Evolutionary conservation across 2,888 invertebrate genomes (phyloP), one percentile per base, ranked within the genome.

Genomic region (Urechis unicinctus): DNA sequence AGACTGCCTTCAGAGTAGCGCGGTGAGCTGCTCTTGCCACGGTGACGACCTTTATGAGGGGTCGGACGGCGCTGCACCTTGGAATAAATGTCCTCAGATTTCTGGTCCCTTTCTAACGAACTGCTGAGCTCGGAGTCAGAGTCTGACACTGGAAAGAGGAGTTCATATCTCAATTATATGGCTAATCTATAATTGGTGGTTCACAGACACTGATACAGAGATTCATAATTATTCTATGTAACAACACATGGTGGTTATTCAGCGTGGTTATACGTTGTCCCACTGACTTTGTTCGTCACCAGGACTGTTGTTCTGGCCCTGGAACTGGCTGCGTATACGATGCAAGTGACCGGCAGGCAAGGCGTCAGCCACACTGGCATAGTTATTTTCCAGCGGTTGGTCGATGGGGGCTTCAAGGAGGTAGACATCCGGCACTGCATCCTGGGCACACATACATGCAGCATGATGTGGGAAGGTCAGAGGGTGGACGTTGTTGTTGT

Each of bases 111-210:
- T 67, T 86, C 86, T 64, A 84, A 78, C 61, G 88, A 88, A 36
- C 36, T 36, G 66, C 88, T 89, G 74, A 87, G 88, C 64, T 92
- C 92, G 66, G 90, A 91, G 78, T 93, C 92, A 4, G 92, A 91
- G 78, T 93, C 92, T 89, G 89, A 78, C 88, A 49, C 59, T 55
- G 64, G 60, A 46, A 9, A 54, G 22, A 50, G 2, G 6, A 24
- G 9, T 9, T 22, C 22, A 50, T 48, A 45, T 42, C n/a, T n/a
- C n/a, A n/a, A n/a, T n/a, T n/a, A n/a, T n/a, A n/a, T n/a, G n/a
- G n/a, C n/a, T n/a, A n/a, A n/a, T n/a, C n/a, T n/a, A n/a, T n/a
- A n/a, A n/a, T n/a, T n/a, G n/a, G n/a, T n/a, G n/a, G n/a, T n/a
- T n/a, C n/a, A n/a, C n/a, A 41, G 30, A 47, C 25, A 4, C 51